Conservation (phyloP, 2,888 invertebrate genomes). For the Mylabris sibirica region DNA sequence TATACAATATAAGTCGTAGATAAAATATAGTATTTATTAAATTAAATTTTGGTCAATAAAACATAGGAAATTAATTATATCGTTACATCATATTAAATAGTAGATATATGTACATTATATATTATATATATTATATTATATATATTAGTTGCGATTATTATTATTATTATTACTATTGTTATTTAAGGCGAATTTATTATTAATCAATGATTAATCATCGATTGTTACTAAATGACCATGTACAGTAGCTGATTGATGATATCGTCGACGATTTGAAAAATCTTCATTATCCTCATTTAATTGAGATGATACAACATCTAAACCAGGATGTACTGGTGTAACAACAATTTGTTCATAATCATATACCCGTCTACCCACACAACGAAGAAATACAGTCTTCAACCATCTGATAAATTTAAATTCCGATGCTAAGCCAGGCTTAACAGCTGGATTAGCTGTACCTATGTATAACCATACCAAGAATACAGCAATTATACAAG, state of each 20-base stretch:
- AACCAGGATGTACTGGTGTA: slow-evolving; percentile 80
- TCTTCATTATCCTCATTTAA: slow-evolving; percentile 95
- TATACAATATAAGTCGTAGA: too few relatives aligned
- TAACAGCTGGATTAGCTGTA: slow-evolving; percentile 93
- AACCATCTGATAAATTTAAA: slow-evolving; percentile 84
- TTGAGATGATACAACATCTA: slow-evolving; percentile 83
- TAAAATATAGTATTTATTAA: too few relatives aligned
- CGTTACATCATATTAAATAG: neutral
- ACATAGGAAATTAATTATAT: neutral
- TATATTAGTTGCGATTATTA: slow-evolving; percentile 19
- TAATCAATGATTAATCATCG: slow-evolving; percentile 51
- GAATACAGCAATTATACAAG: slow-evolving; percentile 81
- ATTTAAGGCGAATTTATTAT: slow-evolving; percentile 21
- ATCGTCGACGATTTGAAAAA: slow-evolving; percentile 89
- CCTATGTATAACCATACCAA: slow-evolving; percentile 94
- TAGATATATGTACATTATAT: slow-evolving; percentile 1
- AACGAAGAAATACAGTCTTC: slow-evolving; percentile 73
- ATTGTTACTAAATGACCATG: slow-evolving; percentile 74
- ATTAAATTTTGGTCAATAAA: neutral
- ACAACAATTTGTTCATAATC: slow-evolving; percentile 89
- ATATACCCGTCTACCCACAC: slow-evolving; percentile 79
- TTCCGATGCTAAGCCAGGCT: slow-evolving; percentile 87
- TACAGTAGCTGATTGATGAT: slow-evolving; percentile 89
- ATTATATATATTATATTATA: too few relatives aligned
- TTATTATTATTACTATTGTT: slow-evolving; percentile 19